Evolutionary conservation across 2,888 invertebrate genomes (phyloP), one percentile per base, ranked within the genome.

Genomic region (Campaea margaritaria): DNA sequence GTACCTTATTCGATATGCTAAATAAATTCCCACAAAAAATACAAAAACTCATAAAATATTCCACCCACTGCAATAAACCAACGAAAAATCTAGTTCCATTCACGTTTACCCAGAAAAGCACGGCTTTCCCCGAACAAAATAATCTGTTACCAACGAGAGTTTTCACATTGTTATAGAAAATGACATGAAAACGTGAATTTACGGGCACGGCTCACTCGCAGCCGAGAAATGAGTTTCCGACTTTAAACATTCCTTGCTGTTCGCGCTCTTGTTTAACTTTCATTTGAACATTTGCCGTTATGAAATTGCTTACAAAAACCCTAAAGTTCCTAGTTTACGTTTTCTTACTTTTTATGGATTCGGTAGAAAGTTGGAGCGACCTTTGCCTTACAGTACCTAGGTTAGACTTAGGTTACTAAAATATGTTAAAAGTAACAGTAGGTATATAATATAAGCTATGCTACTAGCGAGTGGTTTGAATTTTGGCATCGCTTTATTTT

Each of bases 101-200:
- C 45, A 42, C 38, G 44, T 38, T 13, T 16, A 39, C 36, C 43
- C 21, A 16, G 46, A 65, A 60, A 55, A 54, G 68, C 52, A 64
- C 53, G 56, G 69, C 72, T 75, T 78, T 76, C 73, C 69, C 72
- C 65, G 67, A 69, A 68, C 69, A 63, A 76, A 79, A 78, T 81
- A 79, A 81, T 78, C 76, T 74, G 74, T 70, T 75, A 70, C 65
- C 79, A 83, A 81, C 78, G 79, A 74, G 76, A 82, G 74, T 84
- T 82, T 42, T 78, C 77, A 81, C 78, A 79, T 82, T 83, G 78
- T 85, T 83, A 81, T 75, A 73, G 80, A 82, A 79, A 83, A 83
- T 82, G 78, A 81, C 78, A 79, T 76, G 78, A 81, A 82, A 86
- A 83, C 75, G 72, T 72, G 71, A 82, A 86, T 85, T 87, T 85